Percentiles rank a stretch among this genome's conserved stretches.
These are phyloP conservation scores for Crotalus horridus DNA, from an alignment of 2,113 vertebrate genomes.

Conservation along the genomic window DNA sequence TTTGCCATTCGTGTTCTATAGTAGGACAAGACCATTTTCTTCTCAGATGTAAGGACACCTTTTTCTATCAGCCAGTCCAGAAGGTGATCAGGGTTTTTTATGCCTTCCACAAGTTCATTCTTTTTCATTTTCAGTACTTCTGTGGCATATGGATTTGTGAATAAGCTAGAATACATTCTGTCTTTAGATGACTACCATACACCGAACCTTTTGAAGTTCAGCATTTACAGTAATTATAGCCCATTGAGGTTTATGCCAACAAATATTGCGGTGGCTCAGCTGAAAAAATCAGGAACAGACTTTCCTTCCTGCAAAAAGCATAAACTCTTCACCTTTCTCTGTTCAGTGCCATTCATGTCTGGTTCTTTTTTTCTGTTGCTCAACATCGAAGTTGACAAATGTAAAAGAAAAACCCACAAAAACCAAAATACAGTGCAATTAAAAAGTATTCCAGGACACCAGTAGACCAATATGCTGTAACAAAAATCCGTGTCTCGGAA, in stretches of 20 bases:
- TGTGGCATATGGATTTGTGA: constrained; percentile 71
- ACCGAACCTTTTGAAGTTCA: constrained; percentile 27
- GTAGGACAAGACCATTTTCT: constrained; percentile 67
- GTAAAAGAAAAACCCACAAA: constrained; percentile 21
- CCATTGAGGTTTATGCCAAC: constrained; percentile 6
- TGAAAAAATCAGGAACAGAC: constrained; percentile 26
- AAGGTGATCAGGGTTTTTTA: constrained; percentile 71
- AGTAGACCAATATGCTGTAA: background rate
- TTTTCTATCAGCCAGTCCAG: constrained; percentile 72
- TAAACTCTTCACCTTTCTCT: constrained; percentile 49
- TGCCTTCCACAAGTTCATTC: constrained; percentile 68
- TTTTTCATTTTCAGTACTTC: constrained; percentile 74
- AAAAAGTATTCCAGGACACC: background rate
- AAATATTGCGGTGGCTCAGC: constrained; percentile 9
- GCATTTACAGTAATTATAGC: background rate
- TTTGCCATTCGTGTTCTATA: constrained; percentile 69
- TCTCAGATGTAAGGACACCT: constrained; percentile 65
- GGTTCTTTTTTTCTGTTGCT: constrained; percentile 44
- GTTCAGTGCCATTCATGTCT: constrained; percentile 43
- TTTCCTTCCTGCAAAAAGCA: constrained; percentile 17
- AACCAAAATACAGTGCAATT: background rate
- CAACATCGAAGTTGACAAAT: constrained; percentile 46
- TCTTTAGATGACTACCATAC: constrained; percentile 23
- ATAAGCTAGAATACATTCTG: constrained; percentile 50
- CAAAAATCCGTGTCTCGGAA: constrained; percentile 17